Conservation (phyloP, 2,888 invertebrate species). For the Parthenolecanium corni region DNA sequence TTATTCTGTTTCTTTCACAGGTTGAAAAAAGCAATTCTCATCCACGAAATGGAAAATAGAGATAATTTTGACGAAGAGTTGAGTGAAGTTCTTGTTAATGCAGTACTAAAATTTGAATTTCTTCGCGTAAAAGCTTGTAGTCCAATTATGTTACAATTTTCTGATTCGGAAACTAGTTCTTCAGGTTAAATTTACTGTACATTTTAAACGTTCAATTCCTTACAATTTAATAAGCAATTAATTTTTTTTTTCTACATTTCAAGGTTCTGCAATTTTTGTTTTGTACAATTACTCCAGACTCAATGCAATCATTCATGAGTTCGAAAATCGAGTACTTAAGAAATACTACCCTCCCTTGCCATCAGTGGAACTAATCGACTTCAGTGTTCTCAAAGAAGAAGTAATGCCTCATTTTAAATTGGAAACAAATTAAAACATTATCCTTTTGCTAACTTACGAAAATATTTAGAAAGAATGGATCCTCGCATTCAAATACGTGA, state of each 20-base stretch:
- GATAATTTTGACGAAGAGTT: conserved; percentile 5
- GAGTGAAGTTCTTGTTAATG: background rate
- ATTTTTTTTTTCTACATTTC: background rate
- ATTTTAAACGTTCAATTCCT: background rate
- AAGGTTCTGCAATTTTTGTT: conserved; percentile 50
- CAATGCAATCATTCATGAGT: conserved; percentile 52
- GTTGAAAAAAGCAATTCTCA: conserved; percentile 6
- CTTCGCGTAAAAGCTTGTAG: conserved; percentile 1
- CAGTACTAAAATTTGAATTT: conserved; percentile 13
- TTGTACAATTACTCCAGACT: conserved; percentile 67
- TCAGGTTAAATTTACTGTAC: background rate
- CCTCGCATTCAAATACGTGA: conserved; percentile 53
- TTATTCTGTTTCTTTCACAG: background rate
- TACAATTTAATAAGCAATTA: too few relatives aligned
- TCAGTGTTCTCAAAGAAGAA: conserved; percentile 51
- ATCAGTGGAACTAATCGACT: conserved; percentile 47
- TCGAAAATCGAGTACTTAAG: conserved; percentile 45
- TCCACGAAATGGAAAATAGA: conserved; percentile 9
- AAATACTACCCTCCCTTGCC: conserved; percentile 52
- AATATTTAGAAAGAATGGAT: conserved; percentile 64
- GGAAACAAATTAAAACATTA: background rate
- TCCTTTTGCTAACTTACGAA: conserved; percentile 28
- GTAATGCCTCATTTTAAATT: conserved; percentile 40
- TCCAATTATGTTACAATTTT: conserved; percentile 2
- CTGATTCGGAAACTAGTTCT: background rate